Evolutionary conservation across 2,113 vertebrate genomes (phyloP).

Genomic region (Egretta garzetta): DNA sequence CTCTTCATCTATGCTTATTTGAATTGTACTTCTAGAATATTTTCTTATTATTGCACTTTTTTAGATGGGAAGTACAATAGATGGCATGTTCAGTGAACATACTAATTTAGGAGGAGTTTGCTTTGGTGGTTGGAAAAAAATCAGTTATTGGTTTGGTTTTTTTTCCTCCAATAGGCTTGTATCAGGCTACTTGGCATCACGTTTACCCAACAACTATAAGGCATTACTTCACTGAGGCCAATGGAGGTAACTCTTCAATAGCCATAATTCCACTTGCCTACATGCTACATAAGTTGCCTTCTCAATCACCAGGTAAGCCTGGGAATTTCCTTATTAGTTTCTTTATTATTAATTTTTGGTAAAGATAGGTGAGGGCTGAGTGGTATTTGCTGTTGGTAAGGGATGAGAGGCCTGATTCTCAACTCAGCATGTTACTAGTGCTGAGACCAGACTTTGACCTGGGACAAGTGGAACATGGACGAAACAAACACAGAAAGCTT

Average conservation of each 20-base stretch:
- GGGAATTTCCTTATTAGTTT: not conserved
- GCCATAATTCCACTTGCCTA: slow-evolving; percentile 78
- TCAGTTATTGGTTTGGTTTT: not conserved
- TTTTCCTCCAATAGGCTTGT: slow-evolving; percentile 74
- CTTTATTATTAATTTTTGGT: not conserved
- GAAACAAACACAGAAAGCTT: not conserved
- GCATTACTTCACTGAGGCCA: slow-evolving; percentile 87
- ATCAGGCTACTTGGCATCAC: slow-evolving; percentile 88
- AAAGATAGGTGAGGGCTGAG: not conserved
- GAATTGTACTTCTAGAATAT: not conserved
- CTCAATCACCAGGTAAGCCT: slow-evolving; percentile 72
- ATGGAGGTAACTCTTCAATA: slow-evolving; percentile 84
- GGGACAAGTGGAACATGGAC: not conserved
- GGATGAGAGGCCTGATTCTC: not conserved
- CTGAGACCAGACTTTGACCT: not conserved
- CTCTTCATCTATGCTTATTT: not conserved
- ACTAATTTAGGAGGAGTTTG: not conserved
- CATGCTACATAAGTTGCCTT: slow-evolving; percentile 82
- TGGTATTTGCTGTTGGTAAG: not conserved
- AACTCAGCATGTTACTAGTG: rapidly evolving
- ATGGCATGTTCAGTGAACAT: not conserved
- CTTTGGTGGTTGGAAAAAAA: not conserved
- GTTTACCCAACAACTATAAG: slow-evolving; percentile 87
- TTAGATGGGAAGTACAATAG: not conserved
- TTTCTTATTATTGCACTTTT: not conserved